These are phyloP conservation scores for Pantelozetes paolii DNA, from an alignment of 2,888 invertebrate genomes.

Conservation along the genomic window DNA sequence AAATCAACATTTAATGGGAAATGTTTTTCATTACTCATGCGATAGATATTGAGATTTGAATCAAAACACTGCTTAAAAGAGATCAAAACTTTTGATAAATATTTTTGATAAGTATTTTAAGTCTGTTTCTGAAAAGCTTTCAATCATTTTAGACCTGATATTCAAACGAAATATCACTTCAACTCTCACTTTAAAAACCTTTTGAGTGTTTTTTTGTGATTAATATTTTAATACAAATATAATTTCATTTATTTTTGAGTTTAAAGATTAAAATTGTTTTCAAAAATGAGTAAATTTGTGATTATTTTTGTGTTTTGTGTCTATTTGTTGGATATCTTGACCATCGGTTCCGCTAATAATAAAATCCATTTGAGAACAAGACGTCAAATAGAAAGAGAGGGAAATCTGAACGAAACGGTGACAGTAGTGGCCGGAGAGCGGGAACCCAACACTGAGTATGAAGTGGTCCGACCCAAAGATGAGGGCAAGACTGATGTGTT, in stretches of 20 bases:
- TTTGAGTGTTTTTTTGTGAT: neutral
- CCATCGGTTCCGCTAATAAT: neutral
- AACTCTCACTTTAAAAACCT: no score
- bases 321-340: neutral
- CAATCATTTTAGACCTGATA: neutral
- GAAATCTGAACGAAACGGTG: constrained; percentile 8
- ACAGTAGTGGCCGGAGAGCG: neutral
- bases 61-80: neutral
- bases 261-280: neutral
- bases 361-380: neutral
- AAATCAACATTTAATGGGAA: neutral
- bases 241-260: neutral
- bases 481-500: constrained; percentile 27
- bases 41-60: neutral
- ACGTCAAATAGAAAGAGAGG: constrained; percentile 27
- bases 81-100: neutral
- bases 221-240: neutral
- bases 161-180: no score
- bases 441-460: neutral
- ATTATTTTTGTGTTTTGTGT: neutral
- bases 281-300: neutral
- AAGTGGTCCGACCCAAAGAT: neutral
- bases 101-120: no score
- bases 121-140: no score
- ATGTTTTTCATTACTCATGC: constrained; percentile 10